Evolutionary conservation across 2,888 invertebrate genomes (phyloP), one percentile per base, ranked within the genome.

Genomic region (Hetaerina titia): DNA sequence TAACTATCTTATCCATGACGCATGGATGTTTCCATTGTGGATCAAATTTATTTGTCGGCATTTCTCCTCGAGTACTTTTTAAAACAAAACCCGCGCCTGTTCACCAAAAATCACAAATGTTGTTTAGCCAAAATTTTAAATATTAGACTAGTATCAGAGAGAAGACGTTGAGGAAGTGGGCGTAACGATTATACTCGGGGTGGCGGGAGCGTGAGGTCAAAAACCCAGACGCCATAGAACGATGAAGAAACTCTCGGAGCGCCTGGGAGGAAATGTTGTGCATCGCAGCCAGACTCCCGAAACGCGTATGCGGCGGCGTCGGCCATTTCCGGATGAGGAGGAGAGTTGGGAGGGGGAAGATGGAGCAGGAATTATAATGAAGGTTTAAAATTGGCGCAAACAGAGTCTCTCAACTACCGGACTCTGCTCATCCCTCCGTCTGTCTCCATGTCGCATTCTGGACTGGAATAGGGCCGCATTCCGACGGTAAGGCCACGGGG

Each of bases 361-460:
- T 31, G 81, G 81, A n/a, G 81, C 25, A 81, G 81, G 81, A 81
- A 81, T 81, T 81, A 81, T 81, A 81, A 81, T 81, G 25, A 22
- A 81, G 81, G 81, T 19, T 81, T 81, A 81, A 81, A 81, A 31
- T 81, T 81, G 81, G 81, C 81, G 81, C 31, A 31, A 15, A 22
- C 81, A 13, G 81, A 81, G 25, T 81, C n/a, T n/a, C 5, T 7
- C 69, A 19, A 69, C 13, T 31, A 31, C 81, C 11, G 45, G 45
- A 22, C 81, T 15, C 81, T 31, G n/a, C n/a, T 15, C 25, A 45
- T 25, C 81, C 8, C 81, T 2, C 45, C 45, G 25, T 31, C 81
- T 11, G 2, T 11, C 31, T 15, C 31, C 25, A 7, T 6, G 81
- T 81, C 31, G 81, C 81, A 81, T 81, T 81, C 81, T 31, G 22